A percentile compares a stretch with the other conserved stretches of the same genome.
Evolutionary conservation across 2,113 vertebrate genomes (phyloP).

Genomic region (Nycticorax nycticorax): DNA sequence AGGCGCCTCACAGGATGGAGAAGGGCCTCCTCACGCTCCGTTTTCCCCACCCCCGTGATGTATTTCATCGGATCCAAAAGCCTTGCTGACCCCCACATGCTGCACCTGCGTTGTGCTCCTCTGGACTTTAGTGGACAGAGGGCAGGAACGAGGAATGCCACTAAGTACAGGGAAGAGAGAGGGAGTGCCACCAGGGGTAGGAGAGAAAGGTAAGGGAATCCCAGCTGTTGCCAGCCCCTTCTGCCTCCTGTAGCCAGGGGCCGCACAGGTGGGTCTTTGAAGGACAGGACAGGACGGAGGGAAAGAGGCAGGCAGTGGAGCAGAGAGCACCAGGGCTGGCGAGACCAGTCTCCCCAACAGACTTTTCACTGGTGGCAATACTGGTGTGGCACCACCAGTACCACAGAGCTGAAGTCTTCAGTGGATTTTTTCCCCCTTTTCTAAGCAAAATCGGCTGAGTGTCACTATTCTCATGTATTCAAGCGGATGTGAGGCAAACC

Average conservation of each 20-base stretch:
- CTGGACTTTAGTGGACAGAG: background rate
- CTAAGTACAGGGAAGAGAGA: background rate
- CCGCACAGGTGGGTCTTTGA: background rate
- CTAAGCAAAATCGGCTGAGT: background rate
- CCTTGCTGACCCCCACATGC: accelerated
- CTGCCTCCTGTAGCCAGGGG: background rate
- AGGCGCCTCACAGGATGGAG: background rate
- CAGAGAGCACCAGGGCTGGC: background rate
- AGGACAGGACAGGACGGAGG: background rate
- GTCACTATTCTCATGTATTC: background rate
- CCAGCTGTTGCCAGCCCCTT: background rate
- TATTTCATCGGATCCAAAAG: background rate
- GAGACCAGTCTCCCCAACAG: background rate
- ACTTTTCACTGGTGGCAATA: too few relatives aligned
- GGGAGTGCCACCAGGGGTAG: background rate
- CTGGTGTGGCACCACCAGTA: background rate
- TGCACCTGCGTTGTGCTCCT: background rate
- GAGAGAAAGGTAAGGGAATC: background rate
- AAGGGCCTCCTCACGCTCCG: background rate
- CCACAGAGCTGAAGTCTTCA: background rate
- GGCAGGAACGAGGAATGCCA: background rate
- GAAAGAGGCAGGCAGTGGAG: background rate
- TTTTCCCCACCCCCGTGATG: background rate
- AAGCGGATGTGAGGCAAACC: background rate
- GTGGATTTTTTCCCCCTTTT: background rate